phyloP scores from a whole-genome alignment of 2,888 invertebrate species.

The Hirtodrosophila trivittata region DNA sequence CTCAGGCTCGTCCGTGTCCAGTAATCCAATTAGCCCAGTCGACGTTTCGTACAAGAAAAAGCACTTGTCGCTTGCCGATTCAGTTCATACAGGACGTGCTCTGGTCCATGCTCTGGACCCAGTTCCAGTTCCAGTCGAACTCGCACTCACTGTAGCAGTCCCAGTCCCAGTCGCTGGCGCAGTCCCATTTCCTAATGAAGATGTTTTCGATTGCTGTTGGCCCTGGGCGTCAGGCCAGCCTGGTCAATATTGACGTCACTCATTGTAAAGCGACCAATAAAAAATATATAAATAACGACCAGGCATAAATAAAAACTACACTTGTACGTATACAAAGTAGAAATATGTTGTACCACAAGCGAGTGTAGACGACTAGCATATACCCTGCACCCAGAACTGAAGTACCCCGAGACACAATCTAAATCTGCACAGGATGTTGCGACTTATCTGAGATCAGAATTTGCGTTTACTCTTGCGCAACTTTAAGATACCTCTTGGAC shows the following conservation, averaged over 20 bases:
- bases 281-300: conserved; percentile 66
- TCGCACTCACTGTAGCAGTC: too few relatives aligned
- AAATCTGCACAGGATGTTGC: too few relatives aligned
- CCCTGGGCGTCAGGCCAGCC: conserved; percentile 35
- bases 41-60: conserved; percentile 81
- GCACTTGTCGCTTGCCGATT: conserved; percentile 74
- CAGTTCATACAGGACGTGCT: conserved; percentile 5
- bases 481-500: too few relatives aligned
- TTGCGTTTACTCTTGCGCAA: too few relatives aligned
- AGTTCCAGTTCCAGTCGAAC: conserved; percentile 9
- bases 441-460: too few relatives aligned
- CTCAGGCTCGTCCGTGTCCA: conserved; percentile 16
- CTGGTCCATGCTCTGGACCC: conserved; percentile 8
- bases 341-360: background rate
- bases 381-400: background rate
- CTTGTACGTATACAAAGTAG: conserved; percentile 18
- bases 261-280: conserved; percentile 42
- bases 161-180: conserved; percentile 2
- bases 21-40: conserved; percentile 81
- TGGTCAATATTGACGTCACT: conserved; percentile 54
- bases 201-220: conserved; percentile 54
- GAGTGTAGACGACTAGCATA: background rate
- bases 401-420: too few relatives aligned
- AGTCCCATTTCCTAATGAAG: conserved; percentile 69
- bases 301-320: conserved; percentile 59